Evolutionary conservation across 2,113 vertebrate genomes (phyloP).

Genomic region (Gallinago undulata): DNA sequence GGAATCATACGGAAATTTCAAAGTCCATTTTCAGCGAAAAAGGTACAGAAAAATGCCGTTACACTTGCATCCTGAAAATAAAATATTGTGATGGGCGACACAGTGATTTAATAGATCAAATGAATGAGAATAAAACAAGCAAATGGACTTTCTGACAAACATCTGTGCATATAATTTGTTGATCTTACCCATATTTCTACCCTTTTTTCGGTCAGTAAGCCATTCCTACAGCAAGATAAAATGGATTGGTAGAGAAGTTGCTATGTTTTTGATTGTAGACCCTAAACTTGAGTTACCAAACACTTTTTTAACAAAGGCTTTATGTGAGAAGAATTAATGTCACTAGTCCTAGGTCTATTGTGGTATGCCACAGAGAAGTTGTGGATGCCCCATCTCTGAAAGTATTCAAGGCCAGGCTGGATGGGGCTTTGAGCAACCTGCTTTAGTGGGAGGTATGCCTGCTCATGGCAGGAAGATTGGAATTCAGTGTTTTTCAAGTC

Average conservation of each 20-base stretch:
- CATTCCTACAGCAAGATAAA: neutral
- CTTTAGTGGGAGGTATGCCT: no score
- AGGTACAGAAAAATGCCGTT: neutral
- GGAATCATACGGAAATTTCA: conserved; percentile 28
- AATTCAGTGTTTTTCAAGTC: no score
- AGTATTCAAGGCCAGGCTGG: no score
- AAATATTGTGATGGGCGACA: neutral
- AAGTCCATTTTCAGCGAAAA: conserved; percentile 39
- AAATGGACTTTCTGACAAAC: neutral
- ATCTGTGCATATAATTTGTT: accelerated
- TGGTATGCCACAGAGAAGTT: neutral
- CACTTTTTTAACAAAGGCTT: neutral
- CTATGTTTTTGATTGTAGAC: neutral
- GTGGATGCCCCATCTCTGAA: no score
- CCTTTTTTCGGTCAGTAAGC: neutral
- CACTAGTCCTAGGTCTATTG: neutral
- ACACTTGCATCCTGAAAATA: neutral
- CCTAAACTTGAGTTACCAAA: neutral
- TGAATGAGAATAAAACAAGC: neutral
- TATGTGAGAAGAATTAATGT: neutral
- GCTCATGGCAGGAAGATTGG: no score
- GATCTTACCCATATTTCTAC: neutral
- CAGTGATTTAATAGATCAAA: neutral
- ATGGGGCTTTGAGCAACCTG: no score
- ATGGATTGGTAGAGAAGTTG: neutral